Percentiles rank a stretch among this genome's conserved stretches.
These are phyloP conservation scores for Simalia tracyae DNA, from an alignment of 2,797 vertebrate species.

Conservation along the genomic window DNA sequence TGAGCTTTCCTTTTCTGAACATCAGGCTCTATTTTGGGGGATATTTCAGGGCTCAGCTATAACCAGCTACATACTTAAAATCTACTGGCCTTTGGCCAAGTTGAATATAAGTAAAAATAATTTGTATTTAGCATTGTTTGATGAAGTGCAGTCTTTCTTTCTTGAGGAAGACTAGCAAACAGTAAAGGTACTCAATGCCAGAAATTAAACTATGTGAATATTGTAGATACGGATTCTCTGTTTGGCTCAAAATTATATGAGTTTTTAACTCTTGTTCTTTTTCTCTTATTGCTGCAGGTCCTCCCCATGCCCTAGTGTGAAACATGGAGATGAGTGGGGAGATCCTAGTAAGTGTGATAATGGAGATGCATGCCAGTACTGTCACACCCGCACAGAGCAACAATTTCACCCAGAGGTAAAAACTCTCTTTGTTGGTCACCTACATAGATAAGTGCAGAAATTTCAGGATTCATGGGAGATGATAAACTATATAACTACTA, in stretches of 20 bases:
- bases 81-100: constrained; percentile 47
- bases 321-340: constrained; percentile 98
- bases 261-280: constrained; percentile 33
- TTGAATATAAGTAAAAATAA: constrained; percentile 37
- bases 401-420: constrained; percentile 98
- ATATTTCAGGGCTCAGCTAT: neutral
- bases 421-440: neutral
- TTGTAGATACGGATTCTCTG: neutral
- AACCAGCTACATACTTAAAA: constrained; percentile 33
- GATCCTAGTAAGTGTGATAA: constrained; percentile 98
- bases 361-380: constrained; percentile 93
- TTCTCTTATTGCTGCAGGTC: constrained; percentile 76
- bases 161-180: constrained; percentile 3
- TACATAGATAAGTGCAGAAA: constrained; percentile 26
- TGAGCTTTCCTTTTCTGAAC: constrained; percentile 63
- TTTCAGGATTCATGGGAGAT: neutral
- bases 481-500: neutral
- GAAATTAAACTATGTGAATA: neutral
- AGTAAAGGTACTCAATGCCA: neutral
- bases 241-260: neutral
- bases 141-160: constrained; percentile 22
- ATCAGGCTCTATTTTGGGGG: neutral
- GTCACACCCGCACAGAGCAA: constrained; percentile 97
- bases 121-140: neutral
- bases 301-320: constrained; percentile 92